These are phyloP conservation scores for Danaus chrysippus DNA, from an alignment of 2,888 invertebrate genomes.

Conservation along the genomic window DNA sequence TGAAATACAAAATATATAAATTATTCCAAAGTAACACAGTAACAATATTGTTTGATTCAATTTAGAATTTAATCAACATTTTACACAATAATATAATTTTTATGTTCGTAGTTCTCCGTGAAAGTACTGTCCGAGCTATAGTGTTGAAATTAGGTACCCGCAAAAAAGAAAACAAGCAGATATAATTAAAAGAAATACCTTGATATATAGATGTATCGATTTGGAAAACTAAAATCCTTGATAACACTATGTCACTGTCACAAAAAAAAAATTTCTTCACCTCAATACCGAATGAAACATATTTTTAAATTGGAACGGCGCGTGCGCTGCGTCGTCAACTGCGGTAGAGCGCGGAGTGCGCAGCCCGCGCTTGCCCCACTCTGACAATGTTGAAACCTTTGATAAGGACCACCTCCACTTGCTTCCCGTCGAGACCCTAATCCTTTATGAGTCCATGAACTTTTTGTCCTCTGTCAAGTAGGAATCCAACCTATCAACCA, in stretches of 20 bases:
- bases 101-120: constrained; percentile 30
- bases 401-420: constrained; percentile 66
- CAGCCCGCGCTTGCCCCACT: constrained; percentile 52
- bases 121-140: constrained; percentile 50
- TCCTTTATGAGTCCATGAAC: constrained; percentile 65
- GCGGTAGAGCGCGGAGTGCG: constrained; percentile 59
- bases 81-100: neutral
- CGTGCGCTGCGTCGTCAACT: constrained; percentile 58
- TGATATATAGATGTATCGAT: constrained; percentile 50
- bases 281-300: constrained; percentile 68
- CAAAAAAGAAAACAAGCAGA: constrained; percentile 57
- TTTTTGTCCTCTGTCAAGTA: constrained; percentile 35
- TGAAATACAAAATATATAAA: too few species aligned
- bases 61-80: too few species aligned
- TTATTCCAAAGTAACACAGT: too few species aligned
- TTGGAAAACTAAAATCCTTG: constrained; percentile 51
- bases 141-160: constrained; percentile 65
- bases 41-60: too few species aligned
- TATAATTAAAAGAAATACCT: constrained; percentile 54
- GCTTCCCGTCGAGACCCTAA: constrained; percentile 65
- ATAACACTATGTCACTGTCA: constrained; percentile 45
- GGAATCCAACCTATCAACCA: constrained; percentile 29
- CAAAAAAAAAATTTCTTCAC: constrained; percentile 51
- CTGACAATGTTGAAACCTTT: constrained; percentile 55
- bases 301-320: constrained; percentile 49